Conservation (phyloP, 2,113 vertebrate species). For the Gnathonemus longibarbis region DNA sequence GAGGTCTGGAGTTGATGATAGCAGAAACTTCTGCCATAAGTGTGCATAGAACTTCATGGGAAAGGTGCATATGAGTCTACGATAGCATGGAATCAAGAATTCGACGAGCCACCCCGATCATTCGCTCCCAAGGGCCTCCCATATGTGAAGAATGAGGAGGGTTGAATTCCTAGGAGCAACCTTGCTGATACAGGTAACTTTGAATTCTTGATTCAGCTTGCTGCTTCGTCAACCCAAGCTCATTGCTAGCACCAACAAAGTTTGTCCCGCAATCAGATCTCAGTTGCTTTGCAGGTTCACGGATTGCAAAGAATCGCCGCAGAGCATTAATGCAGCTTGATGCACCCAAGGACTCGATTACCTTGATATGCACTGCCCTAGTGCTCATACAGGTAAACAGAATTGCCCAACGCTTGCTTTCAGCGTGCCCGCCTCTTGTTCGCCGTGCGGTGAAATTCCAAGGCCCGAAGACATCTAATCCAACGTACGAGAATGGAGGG, state of each 20-base stretch:
- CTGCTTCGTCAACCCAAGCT: not conserved
- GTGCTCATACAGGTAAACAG: too few species aligned
- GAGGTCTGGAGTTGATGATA: too few species aligned
- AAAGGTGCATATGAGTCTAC: too few species aligned
- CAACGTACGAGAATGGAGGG: not conserved
- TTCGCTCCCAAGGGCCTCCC: slow-evolving; percentile 13
- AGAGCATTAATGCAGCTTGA: slow-evolving; percentile 22
- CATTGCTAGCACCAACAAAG: slow-evolving; percentile 21
- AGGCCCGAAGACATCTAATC: not conserved
- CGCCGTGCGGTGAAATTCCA: too few species aligned
- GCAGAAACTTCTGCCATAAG: too few species aligned
- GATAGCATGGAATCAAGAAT: not conserved
- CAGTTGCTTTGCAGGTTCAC: slow-evolving; percentile 22
- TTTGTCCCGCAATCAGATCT: slow-evolving; percentile 21
- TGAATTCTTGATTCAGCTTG: not conserved
- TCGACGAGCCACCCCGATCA: not conserved
- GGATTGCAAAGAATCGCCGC: slow-evolving; percentile 12
- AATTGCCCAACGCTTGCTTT: too few species aligned
- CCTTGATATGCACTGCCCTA: too few species aligned
- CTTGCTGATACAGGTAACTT: slow-evolving; percentile 13
- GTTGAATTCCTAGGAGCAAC: slow-evolving; percentile 21
- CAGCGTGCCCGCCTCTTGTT: too few species aligned
- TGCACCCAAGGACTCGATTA: too few species aligned
- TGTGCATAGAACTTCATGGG: too few species aligned
- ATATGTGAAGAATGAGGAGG: slow-evolving; percentile 1